Evolutionary conservation across 2,888 invertebrate genomes (phyloP), one percentile per base, ranked within the genome.

Genomic region (Mythimna vitellina): DNA sequence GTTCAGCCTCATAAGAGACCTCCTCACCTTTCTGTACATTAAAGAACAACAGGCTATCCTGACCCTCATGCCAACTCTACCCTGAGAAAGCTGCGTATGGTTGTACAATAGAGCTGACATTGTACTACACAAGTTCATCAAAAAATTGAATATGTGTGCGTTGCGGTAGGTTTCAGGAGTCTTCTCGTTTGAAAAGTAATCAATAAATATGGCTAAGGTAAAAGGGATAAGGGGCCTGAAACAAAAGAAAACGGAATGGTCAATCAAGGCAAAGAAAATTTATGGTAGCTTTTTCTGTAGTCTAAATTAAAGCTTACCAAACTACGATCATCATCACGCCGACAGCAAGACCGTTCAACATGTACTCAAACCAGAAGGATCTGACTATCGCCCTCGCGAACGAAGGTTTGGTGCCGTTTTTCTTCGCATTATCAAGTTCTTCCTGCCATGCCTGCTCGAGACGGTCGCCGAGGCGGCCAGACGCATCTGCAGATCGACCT

Each of bases 11-110:
- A 58, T 14, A n/a, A 58, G 22, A 12, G 14, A 38, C 14, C 7
- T 35, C 3, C 73, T 80, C 80, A 98, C 98, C 97, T 99, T 99
- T 95, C 98, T 97, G 89, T 98, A 98, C 80, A 99, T 92, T 14
- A 99, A 92, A 0, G 98, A 98, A 88, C 98, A 98, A 84, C 97
- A 97, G 0, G 98, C 98, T 66, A 98, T 96, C 83, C 98, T 94
- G 68, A 98, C 95, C 88, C 97, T 95, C 98, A 98, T 98, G 54
- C 98, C 98, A 49, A 98, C 96, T 83, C 97, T 96, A 81, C 96
- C 94, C 84, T 96, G 96, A 20, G 95, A 94, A 72, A 97, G 89
- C 65, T 91, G 92, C 9, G 94, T 85, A 85, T 97, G 98, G 89
- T 98, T 98, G 84, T 97, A 96, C 71, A 97, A 92, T 25, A 98